Evolutionary conservation across 1,140 invertebrate species (phyloP).

Genomic region (Stenopsyche tienmushanensis): DNA sequence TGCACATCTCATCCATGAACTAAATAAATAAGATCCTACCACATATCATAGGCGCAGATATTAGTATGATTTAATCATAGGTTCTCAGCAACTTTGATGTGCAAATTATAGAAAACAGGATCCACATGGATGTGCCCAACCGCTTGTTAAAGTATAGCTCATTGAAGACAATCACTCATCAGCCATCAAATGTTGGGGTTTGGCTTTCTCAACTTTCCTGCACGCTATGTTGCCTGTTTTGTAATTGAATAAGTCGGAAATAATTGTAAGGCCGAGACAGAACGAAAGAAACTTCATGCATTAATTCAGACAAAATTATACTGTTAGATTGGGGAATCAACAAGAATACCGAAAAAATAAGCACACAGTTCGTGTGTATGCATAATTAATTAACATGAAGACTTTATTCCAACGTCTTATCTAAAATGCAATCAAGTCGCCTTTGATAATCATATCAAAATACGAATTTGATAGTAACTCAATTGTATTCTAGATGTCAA

Average conservation of each 20-base stretch:
- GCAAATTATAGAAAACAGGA: background rate
- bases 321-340: no score
- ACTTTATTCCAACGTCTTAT: no score
- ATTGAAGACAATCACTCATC: background rate
- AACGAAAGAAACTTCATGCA: no score
- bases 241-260: constrained; percentile 22
- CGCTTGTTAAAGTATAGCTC: background rate
- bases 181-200: background rate
- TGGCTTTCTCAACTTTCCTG: background rate
- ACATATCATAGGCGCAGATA: background rate
- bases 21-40: background rate
- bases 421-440: no score
- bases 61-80: background rate
- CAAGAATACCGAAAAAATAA: no score
- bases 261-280: background rate
- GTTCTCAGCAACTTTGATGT: background rate
- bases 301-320: no score
- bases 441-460: no score
- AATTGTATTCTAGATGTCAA: no score
- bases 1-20: background rate
- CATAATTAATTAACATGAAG: no score
- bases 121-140: background rate
- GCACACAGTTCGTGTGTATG: no score
- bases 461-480: no score
- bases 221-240: constrained; percentile 13